Evolutionary conservation across 2,113 vertebrate species (phyloP).

Genomic region (Okapia johnstoni): DNA sequence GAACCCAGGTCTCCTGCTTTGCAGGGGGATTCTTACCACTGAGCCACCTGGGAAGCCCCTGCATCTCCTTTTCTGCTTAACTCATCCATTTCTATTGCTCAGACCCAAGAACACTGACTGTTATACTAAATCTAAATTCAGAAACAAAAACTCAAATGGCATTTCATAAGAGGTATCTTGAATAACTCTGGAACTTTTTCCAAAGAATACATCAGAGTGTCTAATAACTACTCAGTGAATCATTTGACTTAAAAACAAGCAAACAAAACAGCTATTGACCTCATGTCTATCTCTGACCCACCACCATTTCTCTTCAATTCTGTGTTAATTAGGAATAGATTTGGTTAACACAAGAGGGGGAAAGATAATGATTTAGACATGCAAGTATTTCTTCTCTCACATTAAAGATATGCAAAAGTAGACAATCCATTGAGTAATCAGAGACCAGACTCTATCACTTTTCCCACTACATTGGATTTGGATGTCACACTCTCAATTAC

Average conservation of each 20-base stretch:
- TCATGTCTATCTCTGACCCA: background rate
- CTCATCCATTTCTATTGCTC: background rate
- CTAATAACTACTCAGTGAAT: background rate
- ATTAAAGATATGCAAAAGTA: background rate
- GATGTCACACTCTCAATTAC: background rate
- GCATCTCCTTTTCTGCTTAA: background rate
- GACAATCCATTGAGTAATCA: background rate
- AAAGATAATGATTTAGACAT: background rate
- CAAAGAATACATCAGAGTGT: background rate
- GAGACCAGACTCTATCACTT: background rate
- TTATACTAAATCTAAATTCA: background rate
- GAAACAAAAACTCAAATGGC: background rate
- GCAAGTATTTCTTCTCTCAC: background rate
- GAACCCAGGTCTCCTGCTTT: no score
- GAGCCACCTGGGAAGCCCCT: no score
- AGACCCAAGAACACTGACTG: background rate
- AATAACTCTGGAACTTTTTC: background rate
- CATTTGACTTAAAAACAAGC: background rate
- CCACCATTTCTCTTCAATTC: background rate
- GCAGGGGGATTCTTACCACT: no score
- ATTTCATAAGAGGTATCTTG: background rate
- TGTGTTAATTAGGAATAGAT: background rate
- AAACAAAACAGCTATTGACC: background rate
- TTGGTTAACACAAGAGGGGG: background rate
- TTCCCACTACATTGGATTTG: background rate